A percentile compares a stretch with the other conserved stretches of the same genome.
These are phyloP conservation scores for Pituophis catenifer DNA, from an alignment of 2,113 vertebrate species.

Conservation along the genomic window DNA sequence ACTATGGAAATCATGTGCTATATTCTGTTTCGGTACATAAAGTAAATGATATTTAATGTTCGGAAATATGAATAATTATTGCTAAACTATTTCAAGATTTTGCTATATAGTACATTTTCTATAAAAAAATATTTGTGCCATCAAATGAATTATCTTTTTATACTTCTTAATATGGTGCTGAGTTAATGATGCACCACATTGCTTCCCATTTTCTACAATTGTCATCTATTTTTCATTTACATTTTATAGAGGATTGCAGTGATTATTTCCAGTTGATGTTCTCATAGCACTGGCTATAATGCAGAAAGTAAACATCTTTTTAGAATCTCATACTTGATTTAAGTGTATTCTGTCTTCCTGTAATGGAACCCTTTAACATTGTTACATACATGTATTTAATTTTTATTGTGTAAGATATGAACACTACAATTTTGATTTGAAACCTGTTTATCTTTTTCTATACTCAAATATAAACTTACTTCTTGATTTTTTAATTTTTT, in stretches of 20 bases:
- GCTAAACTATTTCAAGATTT: not conserved
- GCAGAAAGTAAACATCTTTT: not conserved
- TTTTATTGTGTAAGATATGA: not conserved
- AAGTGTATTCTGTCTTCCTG: not conserved
- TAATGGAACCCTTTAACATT: not conserved
- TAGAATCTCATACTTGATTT: not conserved
- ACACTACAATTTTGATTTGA: not conserved
- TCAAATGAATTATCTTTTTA: slow-evolving; percentile 40
- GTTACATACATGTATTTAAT: not conserved
- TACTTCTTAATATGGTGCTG: not conserved
- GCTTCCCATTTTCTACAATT: not conserved
- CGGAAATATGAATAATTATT: not conserved
- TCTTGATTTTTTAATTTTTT: not conserved
- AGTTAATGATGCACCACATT: not conserved
- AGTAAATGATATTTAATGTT: not conserved
- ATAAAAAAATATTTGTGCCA: slow-evolving; percentile 22
- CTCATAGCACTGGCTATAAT: not conserved
- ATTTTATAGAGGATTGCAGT: not conserved
- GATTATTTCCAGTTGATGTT: not conserved
- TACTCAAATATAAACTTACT: not conserved
- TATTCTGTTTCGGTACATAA: not conserved
- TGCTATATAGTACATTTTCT: not conserved
- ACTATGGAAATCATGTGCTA: not conserved
- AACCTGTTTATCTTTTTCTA: not conserved
- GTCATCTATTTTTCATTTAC: not conserved